Base-by-base conservation (phyloP, 2,888 invertebrate species). In the Calliphora vomitoria region DNA sequence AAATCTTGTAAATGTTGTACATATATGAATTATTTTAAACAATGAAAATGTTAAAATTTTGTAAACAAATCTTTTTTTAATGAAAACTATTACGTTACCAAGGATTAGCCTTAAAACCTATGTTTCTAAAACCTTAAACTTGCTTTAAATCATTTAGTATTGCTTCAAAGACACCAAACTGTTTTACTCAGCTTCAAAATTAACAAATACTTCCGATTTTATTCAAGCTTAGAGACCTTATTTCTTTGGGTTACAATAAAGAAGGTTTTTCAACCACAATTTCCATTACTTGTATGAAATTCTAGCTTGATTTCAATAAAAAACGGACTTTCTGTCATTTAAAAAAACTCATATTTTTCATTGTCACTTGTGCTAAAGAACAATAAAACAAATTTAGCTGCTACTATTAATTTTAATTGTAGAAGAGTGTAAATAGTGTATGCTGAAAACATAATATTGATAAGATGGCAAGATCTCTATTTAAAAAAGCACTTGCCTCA, bases 371-470 rank as follows among this genome's bases (percentile, higher is more conserved):
- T 31, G 10, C 15, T 38, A 50, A 18, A 15, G 20, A 69, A 81
- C 66, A 74, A 75, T 68, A 25, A 74, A 55, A 15, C 25, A 50
- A 11, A 11, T 10, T 50, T 50, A 13, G 15, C 13, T n/a, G 38
- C 62, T 50, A 50, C 72, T 68, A 84, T 87, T 87, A 74, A 85
- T 87, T 87, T 79, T 85, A 87, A 87, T 87, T 87, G 84, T 87
- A 58, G 18, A 13, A 31, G 1, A 41, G 11, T 68, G n/a, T 71
- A 71, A 60, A 50, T 47, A 64, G 20, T 41, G 18, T 38, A 64
- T 47, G 50, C 38, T 81, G 64, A 44, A 60, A 84, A 74, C 79
- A 79, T 84, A 72, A 78, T 47, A 66, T 66, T 75, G 15, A 68
- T 50, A 25, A 50, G 76, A 82, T 76, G 69, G 38, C n/a, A 69